A percentile compares a stretch with the other conserved stretches of the same genome.
These are phyloP conservation scores for Ganaspis brasiliensis DNA, from an alignment of 2,888 invertebrate genomes.

Conservation along the genomic window DNA sequence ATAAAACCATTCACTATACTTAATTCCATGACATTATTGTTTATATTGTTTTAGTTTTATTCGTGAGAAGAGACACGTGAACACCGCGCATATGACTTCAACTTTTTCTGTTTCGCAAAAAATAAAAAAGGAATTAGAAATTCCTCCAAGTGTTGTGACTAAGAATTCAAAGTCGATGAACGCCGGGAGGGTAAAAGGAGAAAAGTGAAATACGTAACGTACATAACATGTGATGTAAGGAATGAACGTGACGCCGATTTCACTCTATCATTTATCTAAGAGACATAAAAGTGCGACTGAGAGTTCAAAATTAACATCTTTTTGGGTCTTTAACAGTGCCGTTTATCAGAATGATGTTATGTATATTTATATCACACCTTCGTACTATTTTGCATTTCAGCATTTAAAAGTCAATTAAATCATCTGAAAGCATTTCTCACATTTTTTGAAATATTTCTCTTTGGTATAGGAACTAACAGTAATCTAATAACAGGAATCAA, in stretches of 20 bases:
- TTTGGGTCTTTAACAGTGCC: too few species aligned
- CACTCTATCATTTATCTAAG: constrained; percentile 25
- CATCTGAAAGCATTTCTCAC: too few species aligned
- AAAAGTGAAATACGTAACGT: constrained; percentile 22
- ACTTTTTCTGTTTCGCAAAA: not conserved
- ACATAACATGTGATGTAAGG: constrained; percentile 30
- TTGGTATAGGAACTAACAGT: too few species aligned
- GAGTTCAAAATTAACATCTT: not conserved
- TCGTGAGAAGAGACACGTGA: not conserved
- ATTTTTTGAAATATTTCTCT: too few species aligned
- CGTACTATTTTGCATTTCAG: too few species aligned
- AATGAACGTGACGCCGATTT: constrained; percentile 29
- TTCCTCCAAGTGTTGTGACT: constrained; percentile 24
- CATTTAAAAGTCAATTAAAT: too few species aligned
- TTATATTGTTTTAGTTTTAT: not conserved
- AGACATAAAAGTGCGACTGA: not conserved
- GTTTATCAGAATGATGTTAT: too few species aligned
- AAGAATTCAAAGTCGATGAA: constrained; percentile 27
- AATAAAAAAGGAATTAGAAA: constrained; percentile 4
- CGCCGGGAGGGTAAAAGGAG: constrained; percentile 6
- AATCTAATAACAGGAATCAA: too few species aligned
- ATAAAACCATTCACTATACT: too few species aligned
- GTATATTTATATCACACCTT: too few species aligned
- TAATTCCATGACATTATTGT: too few species aligned
- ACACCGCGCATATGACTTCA: too few species aligned